Evolutionary conservation across 2,113 vertebrate genomes (phyloP).

Genomic region (Myotis brandtii): DNA sequence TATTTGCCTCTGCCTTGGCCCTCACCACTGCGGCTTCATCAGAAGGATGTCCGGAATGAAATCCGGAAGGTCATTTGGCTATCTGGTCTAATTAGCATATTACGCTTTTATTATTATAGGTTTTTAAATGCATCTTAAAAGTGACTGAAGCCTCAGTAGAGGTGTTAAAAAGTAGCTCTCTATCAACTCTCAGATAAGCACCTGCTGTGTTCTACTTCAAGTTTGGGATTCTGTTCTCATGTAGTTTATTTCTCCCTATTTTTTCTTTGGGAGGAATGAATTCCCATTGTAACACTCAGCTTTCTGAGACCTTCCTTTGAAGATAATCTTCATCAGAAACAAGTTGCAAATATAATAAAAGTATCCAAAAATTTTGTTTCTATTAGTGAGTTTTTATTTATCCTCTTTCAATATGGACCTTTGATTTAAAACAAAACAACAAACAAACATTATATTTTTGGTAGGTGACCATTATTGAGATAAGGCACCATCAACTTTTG

Average conservation of each 20-base stretch:
- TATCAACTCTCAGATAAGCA: slow-evolving; percentile 2
- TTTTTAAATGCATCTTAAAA: not conserved
- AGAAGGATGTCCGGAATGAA: too few relatives aligned
- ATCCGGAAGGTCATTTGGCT: fast-evolving
- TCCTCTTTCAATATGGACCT: not conserved
- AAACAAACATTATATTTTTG: not conserved
- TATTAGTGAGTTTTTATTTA: not conserved
- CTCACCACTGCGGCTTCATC: too few relatives aligned
- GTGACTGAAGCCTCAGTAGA: not conserved
- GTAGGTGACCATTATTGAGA: not conserved
- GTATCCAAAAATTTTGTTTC: not conserved
- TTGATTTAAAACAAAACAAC: not conserved
- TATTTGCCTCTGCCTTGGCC: too few relatives aligned
- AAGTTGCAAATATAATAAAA: not conserved
- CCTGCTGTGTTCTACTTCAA: not conserved
- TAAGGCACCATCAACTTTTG: not conserved
- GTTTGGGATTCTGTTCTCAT: slow-evolving; percentile 56
- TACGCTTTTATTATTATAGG: too few relatives aligned
- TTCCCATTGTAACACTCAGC: not conserved
- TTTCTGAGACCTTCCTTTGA: not conserved
- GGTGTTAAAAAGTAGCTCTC: not conserved
- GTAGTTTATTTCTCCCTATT: slow-evolving; percentile 13
- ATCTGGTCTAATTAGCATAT: too few relatives aligned
- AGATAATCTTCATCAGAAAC: not conserved
- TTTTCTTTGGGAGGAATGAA: not conserved